phyloP scores from a whole-genome alignment of 2,888 invertebrate species.

The Rotaria sp. region DNA sequence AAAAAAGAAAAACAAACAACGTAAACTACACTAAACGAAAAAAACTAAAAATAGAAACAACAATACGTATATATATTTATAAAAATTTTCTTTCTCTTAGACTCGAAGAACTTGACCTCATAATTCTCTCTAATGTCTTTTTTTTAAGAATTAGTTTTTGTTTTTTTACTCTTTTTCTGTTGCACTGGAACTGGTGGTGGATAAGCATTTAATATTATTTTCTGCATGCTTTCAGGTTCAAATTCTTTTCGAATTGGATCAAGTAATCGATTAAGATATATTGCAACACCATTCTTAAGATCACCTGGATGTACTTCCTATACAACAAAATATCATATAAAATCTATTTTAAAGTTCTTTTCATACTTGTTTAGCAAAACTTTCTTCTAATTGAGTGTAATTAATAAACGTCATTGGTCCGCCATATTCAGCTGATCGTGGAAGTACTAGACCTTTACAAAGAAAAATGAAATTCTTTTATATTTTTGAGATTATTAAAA shows the following conservation, averaged over 20 bases:
- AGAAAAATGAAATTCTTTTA: neutral
- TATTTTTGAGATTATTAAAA: neutral
- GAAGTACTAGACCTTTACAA: conserved; percentile 27
- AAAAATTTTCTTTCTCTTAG: no score
- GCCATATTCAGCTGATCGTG: conserved; percentile 33
- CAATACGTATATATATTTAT: no score
- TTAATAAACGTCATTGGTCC: conserved; percentile 28
- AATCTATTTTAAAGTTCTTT: neutral
- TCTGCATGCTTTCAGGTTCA: conserved; percentile 32
- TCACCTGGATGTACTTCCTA: conserved; percentile 37
- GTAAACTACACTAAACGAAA: no score
- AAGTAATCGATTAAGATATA: conserved; percentile 30
- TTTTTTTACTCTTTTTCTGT: conserved; percentile 26
- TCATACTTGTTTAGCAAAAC: conserved; percentile 30
- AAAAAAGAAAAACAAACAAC: no score
- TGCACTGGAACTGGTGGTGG: neutral
- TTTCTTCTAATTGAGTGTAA: conserved; percentile 32
- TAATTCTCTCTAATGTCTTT: no score
- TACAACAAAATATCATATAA: neutral
- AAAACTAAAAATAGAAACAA: no score
- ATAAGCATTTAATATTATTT: conserved; percentile 34
- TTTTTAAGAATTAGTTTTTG: neutral
- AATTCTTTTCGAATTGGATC: conserved; percentile 40
- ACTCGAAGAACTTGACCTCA: no score
- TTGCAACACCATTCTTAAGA: conserved; percentile 30